phyloP scores from a whole-genome alignment of 1,140 invertebrate genomes.

The Lasaia peninsularis region DNA sequence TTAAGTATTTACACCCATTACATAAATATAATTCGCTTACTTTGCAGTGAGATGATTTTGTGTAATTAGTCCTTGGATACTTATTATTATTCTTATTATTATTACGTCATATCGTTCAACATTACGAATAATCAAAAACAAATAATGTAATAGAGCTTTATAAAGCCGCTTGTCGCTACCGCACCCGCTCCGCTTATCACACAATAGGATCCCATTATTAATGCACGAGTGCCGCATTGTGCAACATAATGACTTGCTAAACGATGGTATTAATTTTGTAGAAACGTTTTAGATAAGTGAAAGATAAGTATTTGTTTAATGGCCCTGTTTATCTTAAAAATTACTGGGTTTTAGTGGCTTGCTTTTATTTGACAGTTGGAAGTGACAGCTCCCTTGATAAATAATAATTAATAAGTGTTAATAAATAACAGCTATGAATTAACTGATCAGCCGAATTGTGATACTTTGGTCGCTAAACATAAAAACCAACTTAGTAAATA shows the following conservation, averaged over 20 bases:
- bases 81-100: too few relatives aligned
- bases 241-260: conserved; percentile 30
- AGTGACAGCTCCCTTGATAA: not conserved
- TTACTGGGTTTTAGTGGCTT: not conserved
- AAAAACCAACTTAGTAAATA: too few relatives aligned
- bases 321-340: conserved; percentile 10
- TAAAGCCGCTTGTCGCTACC: not conserved
- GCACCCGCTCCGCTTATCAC: conserved; percentile 22
- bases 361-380: not conserved
- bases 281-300: conserved; percentile 19
- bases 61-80: too few relatives aligned
- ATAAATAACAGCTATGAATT: too few relatives aligned
- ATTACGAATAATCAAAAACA: too few relatives aligned
- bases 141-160: too few relatives aligned
- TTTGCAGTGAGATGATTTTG: too few relatives aligned
- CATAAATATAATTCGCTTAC: too few relatives aligned
- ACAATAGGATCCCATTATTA: conserved; percentile 12
- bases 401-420: not conserved
- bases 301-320: conserved; percentile 13
- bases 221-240: conserved; percentile 29
- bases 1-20: too few relatives aligned
- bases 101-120: too few relatives aligned
- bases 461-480: too few relatives aligned
- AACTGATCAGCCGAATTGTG: too few relatives aligned
- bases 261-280: conserved; percentile 34